A percentile compares a stretch with the other conserved stretches of the same genome.
Evolutionary conservation across 1,140 invertebrate genomes (phyloP).

Genomic region (Battus philenor): DNA sequence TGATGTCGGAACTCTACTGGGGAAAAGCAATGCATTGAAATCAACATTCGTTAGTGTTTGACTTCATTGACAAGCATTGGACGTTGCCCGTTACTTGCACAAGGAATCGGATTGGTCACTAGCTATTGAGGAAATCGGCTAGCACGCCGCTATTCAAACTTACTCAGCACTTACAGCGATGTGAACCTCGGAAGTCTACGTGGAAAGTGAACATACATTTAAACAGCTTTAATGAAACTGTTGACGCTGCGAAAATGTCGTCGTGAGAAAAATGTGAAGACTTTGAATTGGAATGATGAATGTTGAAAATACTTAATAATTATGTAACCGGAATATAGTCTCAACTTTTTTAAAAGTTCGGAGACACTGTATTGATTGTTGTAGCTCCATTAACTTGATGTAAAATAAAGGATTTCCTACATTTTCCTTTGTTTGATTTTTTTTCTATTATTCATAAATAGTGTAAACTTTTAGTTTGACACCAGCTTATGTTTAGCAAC

Average conservation of each 20-base stretch:
- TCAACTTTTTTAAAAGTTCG: constrained; percentile 27
- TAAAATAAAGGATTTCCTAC: constrained; percentile 58
- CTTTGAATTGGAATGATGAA: constrained; percentile 14
- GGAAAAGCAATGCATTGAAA: constrained; percentile 19
- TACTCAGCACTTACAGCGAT: too few species aligned
- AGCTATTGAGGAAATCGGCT: not conserved
- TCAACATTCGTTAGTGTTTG: constrained; percentile 12
- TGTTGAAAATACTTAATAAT: constrained; percentile 5
- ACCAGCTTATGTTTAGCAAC: too few species aligned
- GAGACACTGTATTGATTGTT: constrained; percentile 24
- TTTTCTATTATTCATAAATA: too few species aligned
- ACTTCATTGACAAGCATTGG: constrained; percentile 10
- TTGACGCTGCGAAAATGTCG: not conserved
- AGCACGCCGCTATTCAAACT: too few species aligned
- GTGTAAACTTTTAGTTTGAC: too few species aligned
- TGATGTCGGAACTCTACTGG: constrained; percentile 37
- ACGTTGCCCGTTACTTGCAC: not conserved
- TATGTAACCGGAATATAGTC: constrained; percentile 29
- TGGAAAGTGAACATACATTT: not conserved
- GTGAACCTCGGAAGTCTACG: constrained; percentile 3
- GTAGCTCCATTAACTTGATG: constrained; percentile 48
- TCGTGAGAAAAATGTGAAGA: constrained; percentile 11
- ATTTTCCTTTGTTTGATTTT: too few species aligned
- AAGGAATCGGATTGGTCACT: not conserved
- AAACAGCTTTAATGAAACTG: not conserved